Conservation (phyloP, 2,113 vertebrate species). For the Irena cyanogastra region DNA sequence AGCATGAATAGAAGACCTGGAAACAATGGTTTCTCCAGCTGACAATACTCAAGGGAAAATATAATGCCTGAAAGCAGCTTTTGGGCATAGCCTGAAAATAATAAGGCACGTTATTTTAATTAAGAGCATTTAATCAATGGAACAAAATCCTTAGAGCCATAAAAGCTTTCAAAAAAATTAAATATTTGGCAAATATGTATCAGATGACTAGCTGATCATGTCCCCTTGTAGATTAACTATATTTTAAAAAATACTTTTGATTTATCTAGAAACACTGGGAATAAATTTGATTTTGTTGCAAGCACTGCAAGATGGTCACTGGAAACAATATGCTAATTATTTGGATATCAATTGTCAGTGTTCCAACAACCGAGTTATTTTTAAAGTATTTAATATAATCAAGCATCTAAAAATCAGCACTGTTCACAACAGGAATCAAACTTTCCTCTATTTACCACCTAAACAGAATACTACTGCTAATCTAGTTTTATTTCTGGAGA, state of each 20-base stretch:
- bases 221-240: background rate
- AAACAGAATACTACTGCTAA: background rate
- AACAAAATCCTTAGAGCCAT: background rate
- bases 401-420: background rate
- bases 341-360: background rate
- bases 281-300: background rate
- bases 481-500: background rate
- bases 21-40: background rate
- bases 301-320: background rate
- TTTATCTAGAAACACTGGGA: background rate
- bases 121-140: background rate
- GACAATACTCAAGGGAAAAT: background rate
- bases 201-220: background rate
- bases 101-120: background rate
- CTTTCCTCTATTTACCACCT: background rate
- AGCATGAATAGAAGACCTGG: background rate
- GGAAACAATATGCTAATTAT: background rate
- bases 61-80: background rate
- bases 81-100: background rate
- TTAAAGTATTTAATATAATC: background rate
- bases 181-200: background rate
- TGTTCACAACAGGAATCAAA: background rate
- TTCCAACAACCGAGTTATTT: background rate
- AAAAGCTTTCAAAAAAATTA: background rate
- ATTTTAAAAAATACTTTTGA: background rate